Evolutionary conservation across 2,797 vertebrate species (phyloP).

Genomic region (Simalia tracyae): DNA sequence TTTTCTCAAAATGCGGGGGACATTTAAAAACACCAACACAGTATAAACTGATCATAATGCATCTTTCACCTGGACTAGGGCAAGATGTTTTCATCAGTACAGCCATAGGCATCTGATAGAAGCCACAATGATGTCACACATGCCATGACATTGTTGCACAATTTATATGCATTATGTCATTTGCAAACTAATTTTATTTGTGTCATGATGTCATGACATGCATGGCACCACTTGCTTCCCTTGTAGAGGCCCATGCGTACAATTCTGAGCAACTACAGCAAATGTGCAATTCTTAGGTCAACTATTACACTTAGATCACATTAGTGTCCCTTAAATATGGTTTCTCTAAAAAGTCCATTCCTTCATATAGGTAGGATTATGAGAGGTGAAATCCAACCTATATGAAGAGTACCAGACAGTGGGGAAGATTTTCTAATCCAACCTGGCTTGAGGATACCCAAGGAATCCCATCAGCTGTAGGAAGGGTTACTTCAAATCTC

Average conservation of each 20-base stretch:
- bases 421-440: not conserved
- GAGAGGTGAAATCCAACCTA: not conserved
- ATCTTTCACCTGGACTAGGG: not conserved
- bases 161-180: not conserved
- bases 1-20: conserved; percentile 5
- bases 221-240: not conserved
- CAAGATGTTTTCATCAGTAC: not conserved
- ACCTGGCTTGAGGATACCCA: not conserved
- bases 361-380: not conserved
- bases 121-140: not conserved
- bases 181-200: not conserved
- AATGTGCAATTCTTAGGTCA: not conserved
- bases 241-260: not conserved
- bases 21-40: not conserved
- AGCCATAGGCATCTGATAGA: not conserved
- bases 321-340: not conserved
- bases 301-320: not conserved
- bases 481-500: not conserved
- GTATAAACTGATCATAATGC: not conserved
- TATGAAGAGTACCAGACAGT: not conserved
- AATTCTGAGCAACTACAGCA: not conserved
- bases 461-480: not conserved
- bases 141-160: too few species aligned
- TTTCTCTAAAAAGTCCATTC: too few species aligned
- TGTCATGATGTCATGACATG: not conserved